Evolutionary conservation across 2,888 invertebrate genomes (phyloP), one percentile per base, ranked within the genome.

Genomic region (Acrocyrtus sp.): DNA sequence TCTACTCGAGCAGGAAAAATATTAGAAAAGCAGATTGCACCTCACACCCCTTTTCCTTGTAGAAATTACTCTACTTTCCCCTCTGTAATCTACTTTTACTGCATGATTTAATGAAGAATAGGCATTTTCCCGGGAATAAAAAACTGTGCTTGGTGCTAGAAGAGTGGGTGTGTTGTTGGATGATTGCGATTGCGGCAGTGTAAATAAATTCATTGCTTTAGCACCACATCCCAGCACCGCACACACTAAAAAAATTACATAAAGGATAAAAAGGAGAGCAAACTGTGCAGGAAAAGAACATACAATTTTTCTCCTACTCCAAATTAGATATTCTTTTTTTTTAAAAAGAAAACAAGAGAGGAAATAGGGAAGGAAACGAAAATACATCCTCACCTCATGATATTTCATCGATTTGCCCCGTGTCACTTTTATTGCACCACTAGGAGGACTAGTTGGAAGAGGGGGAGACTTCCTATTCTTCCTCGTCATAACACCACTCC

Each of bases 351-450:
- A 45, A n/a, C 47, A 22, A 48, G 43, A 15, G 27, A 29, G 60
- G 4, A 6, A 47, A 41, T n/a, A 34, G 29, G n/a, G n/a, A 19
- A 15, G 5, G n/a, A 47, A 50, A 50, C 22, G 4, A 6, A 21
- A 26, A 34, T 66, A 21, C 29, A 21, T 17, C 12, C 68, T 68
- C 60, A 68, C 68, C 60, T 68, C 68, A 68, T 60, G 57, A 68
- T 68, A 68, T 68, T 68, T 68, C 68, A 68, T 68, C 51, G 68
- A 68, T 43, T 58, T 60, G 68, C 58, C 27, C 41, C 34, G 39
- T 68, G 68, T 68, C 68, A 58, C 60, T 68, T 68, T 68, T 68
- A 68, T 68, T 68, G 68, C 57, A 50, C 53, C 57, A 56, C 29
- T 21, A 53, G 60, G 68, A 68, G 60, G 39, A 29, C 47, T 34